Conservation (phyloP, 2,888 invertebrate genomes). For the Epinotia bilunana region DNA sequence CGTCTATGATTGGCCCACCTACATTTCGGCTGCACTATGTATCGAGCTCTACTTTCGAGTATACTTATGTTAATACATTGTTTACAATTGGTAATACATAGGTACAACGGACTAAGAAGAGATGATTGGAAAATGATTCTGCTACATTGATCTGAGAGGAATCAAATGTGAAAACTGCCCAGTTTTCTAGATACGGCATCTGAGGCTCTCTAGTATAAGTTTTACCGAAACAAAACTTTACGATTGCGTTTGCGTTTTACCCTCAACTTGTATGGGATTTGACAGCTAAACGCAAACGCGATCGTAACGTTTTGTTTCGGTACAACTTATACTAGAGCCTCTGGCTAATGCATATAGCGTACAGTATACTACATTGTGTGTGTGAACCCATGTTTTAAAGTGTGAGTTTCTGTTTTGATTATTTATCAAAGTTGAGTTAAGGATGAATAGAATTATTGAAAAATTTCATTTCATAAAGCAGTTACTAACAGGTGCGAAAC, state of each 20-base stretch:
- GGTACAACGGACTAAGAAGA: background rate
- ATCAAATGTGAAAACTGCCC: background rate
- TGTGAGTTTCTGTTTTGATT: background rate
- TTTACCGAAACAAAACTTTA: no score
- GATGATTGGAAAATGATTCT: background rate
- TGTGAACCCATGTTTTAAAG: background rate
- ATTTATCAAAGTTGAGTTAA: background rate
- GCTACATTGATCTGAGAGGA: background rate
- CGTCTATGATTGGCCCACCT: conserved; percentile 22
- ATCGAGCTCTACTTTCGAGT: background rate
- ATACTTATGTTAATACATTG: background rate
- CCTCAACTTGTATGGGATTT: no score
- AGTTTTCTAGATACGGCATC: background rate
- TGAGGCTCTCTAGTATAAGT: no score
- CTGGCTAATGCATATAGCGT: background rate
- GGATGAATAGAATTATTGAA: background rate
- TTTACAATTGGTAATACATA: background rate
- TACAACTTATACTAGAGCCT: no score
- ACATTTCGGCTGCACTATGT: conserved; percentile 12
- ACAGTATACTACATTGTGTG: no score
- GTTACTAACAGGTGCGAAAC: background rate
- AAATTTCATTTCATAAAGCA: background rate
- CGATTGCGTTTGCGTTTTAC: no score
- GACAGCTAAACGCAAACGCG: no score
- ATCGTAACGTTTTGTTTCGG: no score